Percentiles rank a stretch among this genome's conserved stretches.
Evolutionary conservation across 2,888 invertebrate species (phyloP).

Genomic region (Nemotelus nigrinus): DNA sequence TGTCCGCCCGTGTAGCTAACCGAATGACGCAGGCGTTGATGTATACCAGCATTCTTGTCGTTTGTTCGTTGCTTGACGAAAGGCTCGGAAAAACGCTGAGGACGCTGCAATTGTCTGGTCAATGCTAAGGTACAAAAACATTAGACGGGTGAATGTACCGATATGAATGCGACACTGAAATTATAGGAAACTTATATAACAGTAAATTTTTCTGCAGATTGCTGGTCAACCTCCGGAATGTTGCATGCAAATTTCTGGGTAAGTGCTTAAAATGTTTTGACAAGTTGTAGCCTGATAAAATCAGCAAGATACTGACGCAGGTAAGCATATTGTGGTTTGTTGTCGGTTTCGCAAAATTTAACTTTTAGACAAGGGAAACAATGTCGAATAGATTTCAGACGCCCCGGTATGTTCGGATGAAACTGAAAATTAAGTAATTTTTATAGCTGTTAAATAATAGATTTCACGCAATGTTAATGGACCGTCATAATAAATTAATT

Average conservation of each 20-base stretch:
- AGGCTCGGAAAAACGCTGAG: background rate
- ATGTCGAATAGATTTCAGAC: too few species aligned
- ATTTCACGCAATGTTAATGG: too few species aligned
- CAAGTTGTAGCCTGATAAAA: constrained; percentile 15
- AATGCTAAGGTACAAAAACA: background rate
- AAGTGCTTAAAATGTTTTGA: constrained; percentile 23
- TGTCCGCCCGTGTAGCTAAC: constrained; percentile 3
- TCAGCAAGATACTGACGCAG: background rate
- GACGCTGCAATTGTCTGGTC: background rate
- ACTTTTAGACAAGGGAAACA: too few species aligned
- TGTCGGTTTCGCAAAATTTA: background rate
- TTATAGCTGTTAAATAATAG: too few species aligned
- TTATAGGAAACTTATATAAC: constrained; percentile 27
- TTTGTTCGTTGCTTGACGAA: background rate
- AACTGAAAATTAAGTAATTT: too few species aligned
- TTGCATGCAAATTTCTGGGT: constrained; percentile 35
- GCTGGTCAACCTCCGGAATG: constrained; percentile 25
- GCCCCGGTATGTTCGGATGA: too few species aligned
- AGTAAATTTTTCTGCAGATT: constrained; percentile 5
- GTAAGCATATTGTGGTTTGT: background rate
- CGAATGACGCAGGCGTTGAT: background rate
- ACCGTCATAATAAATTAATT: too few species aligned
- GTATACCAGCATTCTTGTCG: constrained; percentile 9
- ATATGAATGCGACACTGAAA: constrained; percentile 15
- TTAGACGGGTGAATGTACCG: constrained; percentile 37